Evolutionary conservation across 2,888 invertebrate genomes (phyloP).

Genomic region (Poecilobothrus nobilitatus): DNA sequence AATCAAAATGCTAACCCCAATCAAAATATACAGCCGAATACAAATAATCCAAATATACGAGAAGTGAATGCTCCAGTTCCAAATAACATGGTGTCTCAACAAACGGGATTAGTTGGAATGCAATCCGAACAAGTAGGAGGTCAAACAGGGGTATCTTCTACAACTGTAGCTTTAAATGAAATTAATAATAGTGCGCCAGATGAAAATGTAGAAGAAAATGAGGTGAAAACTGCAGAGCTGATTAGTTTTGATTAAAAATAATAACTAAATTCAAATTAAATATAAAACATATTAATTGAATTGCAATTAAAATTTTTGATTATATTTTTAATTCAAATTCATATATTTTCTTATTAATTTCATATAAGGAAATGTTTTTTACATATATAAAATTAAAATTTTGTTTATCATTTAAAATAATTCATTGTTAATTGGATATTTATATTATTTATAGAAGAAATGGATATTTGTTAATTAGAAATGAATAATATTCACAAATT

Average conservation of each 20-base stretch:
- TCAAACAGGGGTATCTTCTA: not conserved
- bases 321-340: no score
- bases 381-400: no score
- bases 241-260: slow-evolving; percentile 67
- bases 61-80: not conserved
- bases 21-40: not conserved
- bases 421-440: no score
- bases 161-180: not conserved
- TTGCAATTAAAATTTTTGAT: no score
- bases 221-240: slow-evolving; percentile 63
- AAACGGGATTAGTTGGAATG: not conserved
- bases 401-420: no score
- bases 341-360: no score
- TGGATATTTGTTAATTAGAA: no score
- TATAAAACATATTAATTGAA: no score
- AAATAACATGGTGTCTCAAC: slow-evolving; percentile 9
- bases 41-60: not conserved
- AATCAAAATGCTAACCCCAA: not conserved
- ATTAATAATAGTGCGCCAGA: slow-evolving; percentile 16
- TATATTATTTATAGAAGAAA: no score
- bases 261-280: not conserved
- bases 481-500: no score
- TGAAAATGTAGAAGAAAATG: slow-evolving; percentile 41
- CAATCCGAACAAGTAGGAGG: not conserved
- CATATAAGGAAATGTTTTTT: no score